phyloP scores from a whole-genome alignment of 2,113 vertebrate species.

The Uria lomvia region DNA sequence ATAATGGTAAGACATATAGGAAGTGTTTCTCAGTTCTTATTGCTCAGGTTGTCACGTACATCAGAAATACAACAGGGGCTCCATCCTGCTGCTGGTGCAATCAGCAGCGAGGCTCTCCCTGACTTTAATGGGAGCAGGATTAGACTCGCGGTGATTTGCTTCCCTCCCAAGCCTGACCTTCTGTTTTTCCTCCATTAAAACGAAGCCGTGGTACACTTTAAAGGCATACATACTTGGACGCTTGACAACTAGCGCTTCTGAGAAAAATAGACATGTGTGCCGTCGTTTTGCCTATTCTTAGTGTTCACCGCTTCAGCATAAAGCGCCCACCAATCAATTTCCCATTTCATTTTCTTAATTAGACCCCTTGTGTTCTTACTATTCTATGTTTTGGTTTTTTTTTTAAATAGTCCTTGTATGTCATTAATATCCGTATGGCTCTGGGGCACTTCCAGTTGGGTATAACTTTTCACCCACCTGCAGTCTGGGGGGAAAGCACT shows the following conservation, averaged over 20 bases:
- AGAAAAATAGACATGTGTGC: not conserved
- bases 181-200: not conserved
- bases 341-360: slow-evolving; percentile 47
- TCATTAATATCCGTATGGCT: slow-evolving; percentile 73
- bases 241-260: not conserved
- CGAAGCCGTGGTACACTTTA: not conserved
- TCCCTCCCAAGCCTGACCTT: not conserved
- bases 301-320: not conserved
- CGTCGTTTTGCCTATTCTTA: not conserved
- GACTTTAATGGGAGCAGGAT: not conserved
- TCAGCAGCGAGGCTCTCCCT: not conserved
- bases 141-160: not conserved
- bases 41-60: not conserved
- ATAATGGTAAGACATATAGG: not conserved
- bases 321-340: not conserved
- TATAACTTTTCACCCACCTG: slow-evolving; percentile 87
- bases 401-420: slow-evolving; percentile 1
- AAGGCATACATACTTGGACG: not conserved
- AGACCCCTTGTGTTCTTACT: slow-evolving; percentile 8
- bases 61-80: not conserved
- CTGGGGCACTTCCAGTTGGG: slow-evolving; percentile 72
- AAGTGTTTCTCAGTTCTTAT: not conserved
- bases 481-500: slow-evolving; percentile 73
- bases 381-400: not conserved
- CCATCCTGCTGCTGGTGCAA: not conserved